Conservation (phyloP, 2,113 vertebrate species). For the Ochotona curzoniae region DNA sequence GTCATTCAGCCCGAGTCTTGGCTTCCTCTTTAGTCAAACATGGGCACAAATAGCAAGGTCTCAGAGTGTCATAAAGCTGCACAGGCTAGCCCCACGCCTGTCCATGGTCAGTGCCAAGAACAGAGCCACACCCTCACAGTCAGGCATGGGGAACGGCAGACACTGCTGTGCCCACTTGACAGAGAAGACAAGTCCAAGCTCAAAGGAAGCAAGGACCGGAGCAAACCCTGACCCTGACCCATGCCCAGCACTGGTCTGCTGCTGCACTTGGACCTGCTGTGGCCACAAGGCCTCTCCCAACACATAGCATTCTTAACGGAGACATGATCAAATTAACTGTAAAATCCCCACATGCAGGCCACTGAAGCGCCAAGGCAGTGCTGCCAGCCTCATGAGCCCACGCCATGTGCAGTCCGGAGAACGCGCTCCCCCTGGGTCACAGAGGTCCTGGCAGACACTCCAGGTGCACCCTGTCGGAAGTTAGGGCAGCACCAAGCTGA, state of each 20-base stretch:
- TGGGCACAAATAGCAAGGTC: background rate
- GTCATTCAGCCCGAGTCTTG: background rate
- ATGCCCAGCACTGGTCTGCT: too few relatives aligned
- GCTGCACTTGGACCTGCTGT: background rate
- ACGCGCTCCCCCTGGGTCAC: too few relatives aligned
- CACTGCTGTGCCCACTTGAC: background rate
- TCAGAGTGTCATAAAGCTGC: background rate
- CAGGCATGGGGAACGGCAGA: background rate
- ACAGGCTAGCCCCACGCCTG: background rate
- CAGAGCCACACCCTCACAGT: background rate
- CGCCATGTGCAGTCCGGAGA: too few relatives aligned
- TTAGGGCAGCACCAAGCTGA: too few relatives aligned
- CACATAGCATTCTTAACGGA: background rate
- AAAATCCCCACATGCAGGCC: too few relatives aligned
- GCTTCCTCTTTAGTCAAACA: background rate
- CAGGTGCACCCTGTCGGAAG: too few relatives aligned
- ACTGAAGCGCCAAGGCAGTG: too few relatives aligned
- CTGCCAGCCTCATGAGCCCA: too few relatives aligned
- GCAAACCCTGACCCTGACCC: too few relatives aligned
- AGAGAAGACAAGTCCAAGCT: background rate
- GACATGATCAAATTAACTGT: background rate
- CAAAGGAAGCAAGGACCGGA: background rate
- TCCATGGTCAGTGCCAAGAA: background rate
- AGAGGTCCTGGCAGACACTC: too few relatives aligned
- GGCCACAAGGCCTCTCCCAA: background rate